phyloP scores from a whole-genome alignment of 2,113 vertebrate genomes.

The Nesogale talazaci region DNA sequence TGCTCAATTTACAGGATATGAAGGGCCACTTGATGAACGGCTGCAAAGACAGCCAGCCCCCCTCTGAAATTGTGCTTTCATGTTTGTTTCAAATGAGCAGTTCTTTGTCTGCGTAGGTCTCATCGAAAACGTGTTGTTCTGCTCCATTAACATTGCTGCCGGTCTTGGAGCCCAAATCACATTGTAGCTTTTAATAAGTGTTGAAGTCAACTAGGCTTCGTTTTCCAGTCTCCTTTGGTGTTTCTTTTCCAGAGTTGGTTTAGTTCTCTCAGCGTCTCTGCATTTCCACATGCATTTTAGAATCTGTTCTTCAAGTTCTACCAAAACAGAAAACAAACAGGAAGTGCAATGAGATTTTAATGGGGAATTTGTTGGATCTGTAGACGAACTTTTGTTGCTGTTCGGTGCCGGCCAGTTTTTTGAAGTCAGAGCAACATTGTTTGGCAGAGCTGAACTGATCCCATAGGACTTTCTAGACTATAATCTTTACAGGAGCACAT shows the following conservation, averaged over 20 bases:
- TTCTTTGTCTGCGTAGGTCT: background rate
- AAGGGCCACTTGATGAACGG: too few relatives aligned
- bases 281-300: background rate
- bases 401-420: background rate
- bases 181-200: background rate
- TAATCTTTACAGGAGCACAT: background rate
- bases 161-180: background rate
- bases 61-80: background rate
- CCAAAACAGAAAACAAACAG: background rate
- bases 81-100: background rate
- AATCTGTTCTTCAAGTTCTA: slow-evolving; percentile 4
- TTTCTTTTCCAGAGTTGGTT: background rate
- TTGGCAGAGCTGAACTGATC: background rate
- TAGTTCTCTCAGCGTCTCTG: background rate
- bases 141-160: background rate
- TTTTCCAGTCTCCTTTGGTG: background rate
- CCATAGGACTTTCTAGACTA: background rate
- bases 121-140: background rate
- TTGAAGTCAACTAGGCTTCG: background rate
- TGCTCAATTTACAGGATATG: background rate
- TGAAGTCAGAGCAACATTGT: background rate
- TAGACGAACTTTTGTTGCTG: background rate
- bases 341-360: background rate
- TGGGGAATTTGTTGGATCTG: background rate
- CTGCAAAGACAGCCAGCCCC: background rate